A percentile compares a stretch with the other conserved stretches of the same genome.
Conservation (phyloP, 2,888 invertebrate genomes). For the Branchellion lobata region DNA sequence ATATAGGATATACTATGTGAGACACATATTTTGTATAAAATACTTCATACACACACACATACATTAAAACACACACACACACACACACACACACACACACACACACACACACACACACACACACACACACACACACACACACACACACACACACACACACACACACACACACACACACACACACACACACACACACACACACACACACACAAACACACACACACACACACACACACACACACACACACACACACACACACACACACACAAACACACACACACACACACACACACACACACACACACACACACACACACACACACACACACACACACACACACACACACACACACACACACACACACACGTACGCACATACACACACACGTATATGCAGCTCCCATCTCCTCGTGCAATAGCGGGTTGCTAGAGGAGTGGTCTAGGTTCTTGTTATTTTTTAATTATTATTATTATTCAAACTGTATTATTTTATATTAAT, state of each 20-base stretch:
- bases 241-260: slow-evolving; percentile 23
- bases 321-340: slow-evolving; percentile 23
- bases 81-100: slow-evolving; percentile 20
- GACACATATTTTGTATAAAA: too few relatives aligned
- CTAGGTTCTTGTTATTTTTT: too few relatives aligned
- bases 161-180: slow-evolving; percentile 23
- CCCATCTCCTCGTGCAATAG: too few relatives aligned
- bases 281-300: slow-evolving; percentile 22
- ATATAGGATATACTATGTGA: too few relatives aligned
- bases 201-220: slow-evolving; percentile 16
- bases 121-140: slow-evolving; percentile 23
- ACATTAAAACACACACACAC: slow-evolving; percentile 3
- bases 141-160: slow-evolving; percentile 23
- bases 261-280: slow-evolving; percentile 18
- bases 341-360: slow-evolving; percentile 23
- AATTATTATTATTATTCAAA: too few relatives aligned
- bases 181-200: slow-evolving; percentile 22
- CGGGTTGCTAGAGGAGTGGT: too few relatives aligned
- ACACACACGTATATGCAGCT: too few relatives aligned
- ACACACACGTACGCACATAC: slow-evolving; percentile 16
- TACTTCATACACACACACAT: slow-evolving; percentile 38
- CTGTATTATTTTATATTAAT: too few relatives aligned
- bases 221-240: slow-evolving; percentile 22
- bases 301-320: slow-evolving; percentile 22
- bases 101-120: slow-evolving; percentile 21